A percentile compares a stretch with the other conserved stretches of the same genome.
These are phyloP conservation scores for Ploceus nigricollis DNA, from an alignment of 2,113 vertebrate species.

Conservation along the genomic window DNA sequence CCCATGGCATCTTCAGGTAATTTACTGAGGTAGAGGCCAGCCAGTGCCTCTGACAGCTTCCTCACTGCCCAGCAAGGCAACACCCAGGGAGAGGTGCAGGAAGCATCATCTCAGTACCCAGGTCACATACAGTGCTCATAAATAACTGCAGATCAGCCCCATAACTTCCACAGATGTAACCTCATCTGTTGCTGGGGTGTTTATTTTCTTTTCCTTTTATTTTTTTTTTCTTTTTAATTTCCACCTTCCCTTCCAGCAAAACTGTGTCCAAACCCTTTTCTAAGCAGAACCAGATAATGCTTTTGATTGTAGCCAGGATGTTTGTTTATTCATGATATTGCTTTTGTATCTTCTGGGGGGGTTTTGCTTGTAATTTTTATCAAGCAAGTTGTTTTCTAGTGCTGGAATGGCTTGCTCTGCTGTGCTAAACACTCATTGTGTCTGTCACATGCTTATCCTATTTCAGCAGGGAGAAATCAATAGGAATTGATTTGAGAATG, in stretches of 20 bases:
- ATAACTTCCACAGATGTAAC: background rate
- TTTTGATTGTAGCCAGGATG: background rate
- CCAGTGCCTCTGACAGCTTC: background rate
- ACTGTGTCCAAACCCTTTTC: background rate
- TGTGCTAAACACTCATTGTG: constrained; percentile 44
- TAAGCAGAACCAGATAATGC: background rate
- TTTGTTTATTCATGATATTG: background rate
- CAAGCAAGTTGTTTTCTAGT: background rate
- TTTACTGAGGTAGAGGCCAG: background rate
- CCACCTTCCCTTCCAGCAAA: background rate
- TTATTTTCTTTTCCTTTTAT: background rate
- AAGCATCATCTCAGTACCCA: background rate
- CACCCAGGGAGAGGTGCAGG: background rate
- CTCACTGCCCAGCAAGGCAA: background rate
- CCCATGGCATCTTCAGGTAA: background rate
- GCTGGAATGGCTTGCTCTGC: constrained; percentile 37
- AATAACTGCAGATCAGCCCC: background rate
- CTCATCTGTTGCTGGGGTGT: background rate
- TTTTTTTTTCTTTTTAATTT: background rate
- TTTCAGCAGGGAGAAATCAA: constrained; percentile 68
- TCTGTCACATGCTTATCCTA: constrained; percentile 58
- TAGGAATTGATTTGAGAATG: constrained; percentile 71
- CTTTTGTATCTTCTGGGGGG: background rate
- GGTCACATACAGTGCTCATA: background rate
- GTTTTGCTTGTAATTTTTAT: background rate